Conservation (phyloP, 2,113 vertebrate species). For the Python bivittatus region DNA sequence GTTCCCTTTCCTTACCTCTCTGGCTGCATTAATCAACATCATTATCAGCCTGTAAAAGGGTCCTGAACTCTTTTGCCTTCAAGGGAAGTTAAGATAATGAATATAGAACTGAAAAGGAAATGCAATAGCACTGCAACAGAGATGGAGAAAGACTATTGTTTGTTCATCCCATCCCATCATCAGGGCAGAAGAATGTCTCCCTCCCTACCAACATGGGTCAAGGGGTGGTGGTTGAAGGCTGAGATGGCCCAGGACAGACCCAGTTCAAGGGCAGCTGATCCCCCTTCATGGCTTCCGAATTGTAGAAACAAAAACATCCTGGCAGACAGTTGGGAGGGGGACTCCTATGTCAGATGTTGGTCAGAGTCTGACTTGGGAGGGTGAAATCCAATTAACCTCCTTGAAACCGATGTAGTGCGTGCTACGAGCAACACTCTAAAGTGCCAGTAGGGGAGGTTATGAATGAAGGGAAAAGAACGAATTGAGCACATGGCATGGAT, state of each 20-base stretch:
- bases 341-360: neutral
- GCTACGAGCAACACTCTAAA: neutral
- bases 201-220: neutral
- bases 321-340: neutral
- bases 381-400: neutral
- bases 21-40: no score
- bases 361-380: neutral
- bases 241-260: neutral
- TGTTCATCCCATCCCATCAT: neutral
- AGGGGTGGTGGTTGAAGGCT: neutral
- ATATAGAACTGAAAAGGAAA: neutral
- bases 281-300: neutral
- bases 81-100: neutral
- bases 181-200: neutral
- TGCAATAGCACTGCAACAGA: neutral
- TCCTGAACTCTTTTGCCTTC: neutral
- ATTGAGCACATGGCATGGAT: neutral
- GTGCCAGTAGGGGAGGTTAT: neutral
- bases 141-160: neutral
- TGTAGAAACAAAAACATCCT: neutral
- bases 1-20: no score
- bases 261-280: neutral
- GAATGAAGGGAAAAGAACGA: neutral
- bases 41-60: neutral
- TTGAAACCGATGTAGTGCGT: neutral